A percentile compares a stretch with the other conserved stretches of the same genome.
Evolutionary conservation across 2,797 vertebrate genomes (phyloP).

Genomic region (Chiloscyllium punctatum): DNA sequence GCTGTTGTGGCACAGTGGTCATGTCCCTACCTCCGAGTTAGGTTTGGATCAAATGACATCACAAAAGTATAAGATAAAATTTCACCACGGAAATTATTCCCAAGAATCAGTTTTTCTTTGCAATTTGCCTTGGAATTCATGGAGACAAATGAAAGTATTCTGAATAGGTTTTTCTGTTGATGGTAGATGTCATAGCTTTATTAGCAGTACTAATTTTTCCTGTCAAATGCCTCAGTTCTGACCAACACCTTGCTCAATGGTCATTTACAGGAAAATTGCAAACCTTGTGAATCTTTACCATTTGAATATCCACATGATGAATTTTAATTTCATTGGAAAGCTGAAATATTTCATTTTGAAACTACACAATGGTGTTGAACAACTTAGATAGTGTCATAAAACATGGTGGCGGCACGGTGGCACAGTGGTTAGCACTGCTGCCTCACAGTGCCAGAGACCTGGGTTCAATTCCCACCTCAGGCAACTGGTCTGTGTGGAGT

Average conservation of each 20-base stretch:
- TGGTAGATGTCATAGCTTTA: background rate
- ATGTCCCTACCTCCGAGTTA: no score
- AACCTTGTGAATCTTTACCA: background rate
- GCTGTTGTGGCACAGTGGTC: no score
- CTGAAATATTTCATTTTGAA: no score
- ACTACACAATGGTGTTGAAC: no score
- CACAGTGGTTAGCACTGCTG: no score
- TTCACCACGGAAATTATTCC: constrained; percentile 25
- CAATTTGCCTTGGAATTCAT: background rate
- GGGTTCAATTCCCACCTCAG: no score
- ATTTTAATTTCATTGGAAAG: background rate
- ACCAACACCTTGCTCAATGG: background rate
- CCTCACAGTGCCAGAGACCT: no score
- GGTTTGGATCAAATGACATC: constrained; percentile 20
- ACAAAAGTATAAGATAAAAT: constrained; percentile 5
- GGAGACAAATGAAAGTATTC: background rate
- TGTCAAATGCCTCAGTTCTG: background rate
- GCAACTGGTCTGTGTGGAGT: no score
- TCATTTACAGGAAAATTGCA: background rate
- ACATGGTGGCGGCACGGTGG: no score
- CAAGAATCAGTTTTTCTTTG: constrained; percentile 10
- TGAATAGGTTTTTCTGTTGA: background rate
- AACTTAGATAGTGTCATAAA: no score
- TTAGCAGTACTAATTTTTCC: background rate
- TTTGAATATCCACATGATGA: background rate